Evolutionary conservation across 2,888 invertebrate genomes (phyloP).

Genomic region (Encarsia formosa): DNA sequence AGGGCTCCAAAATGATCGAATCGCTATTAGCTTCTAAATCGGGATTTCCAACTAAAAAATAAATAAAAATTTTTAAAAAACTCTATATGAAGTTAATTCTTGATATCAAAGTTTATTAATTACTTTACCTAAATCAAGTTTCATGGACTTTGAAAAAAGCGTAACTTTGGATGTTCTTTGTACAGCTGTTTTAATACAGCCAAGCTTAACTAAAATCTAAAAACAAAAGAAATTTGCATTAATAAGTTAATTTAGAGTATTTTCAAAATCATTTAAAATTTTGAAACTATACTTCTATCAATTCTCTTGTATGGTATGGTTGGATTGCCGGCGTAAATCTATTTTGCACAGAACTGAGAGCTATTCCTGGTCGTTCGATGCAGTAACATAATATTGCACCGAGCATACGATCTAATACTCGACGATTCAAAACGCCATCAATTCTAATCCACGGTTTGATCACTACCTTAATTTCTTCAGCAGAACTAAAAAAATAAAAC

Average conservation of each 20-base stretch:
- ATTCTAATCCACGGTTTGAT: conserved; percentile 71
- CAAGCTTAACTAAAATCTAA: conserved; percentile 56
- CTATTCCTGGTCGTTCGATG: conserved; percentile 60
- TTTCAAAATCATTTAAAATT: neutral
- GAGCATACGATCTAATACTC: conserved; percentile 66
- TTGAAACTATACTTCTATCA: conserved; percentile 57
- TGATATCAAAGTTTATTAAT: too few species aligned
- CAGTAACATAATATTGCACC: conserved; percentile 64
- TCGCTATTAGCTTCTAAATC: conserved; percentile 54
- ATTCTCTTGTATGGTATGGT: conserved; percentile 61
- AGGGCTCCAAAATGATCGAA: conserved; percentile 52
- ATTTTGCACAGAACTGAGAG: conserved; percentile 55
- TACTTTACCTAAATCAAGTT: conserved; percentile 45
- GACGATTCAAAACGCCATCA: conserved; percentile 67
- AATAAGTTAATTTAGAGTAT: neutral
- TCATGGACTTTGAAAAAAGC: conserved; percentile 53
- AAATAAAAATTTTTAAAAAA: conserved; percentile 9
- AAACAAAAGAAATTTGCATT: conserved; percentile 37
- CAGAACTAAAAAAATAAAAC: conserved; percentile 35
- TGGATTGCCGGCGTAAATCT: conserved; percentile 64
- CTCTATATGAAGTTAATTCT: neutral
- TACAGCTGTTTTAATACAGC: conserved; percentile 54
- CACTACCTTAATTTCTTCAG: conserved; percentile 47
- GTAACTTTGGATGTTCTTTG: conserved; percentile 45
- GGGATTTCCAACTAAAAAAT: conserved; percentile 46